phyloP scores from a whole-genome alignment of 2,888 invertebrate genomes.

The Acronicta aceris region DNA sequence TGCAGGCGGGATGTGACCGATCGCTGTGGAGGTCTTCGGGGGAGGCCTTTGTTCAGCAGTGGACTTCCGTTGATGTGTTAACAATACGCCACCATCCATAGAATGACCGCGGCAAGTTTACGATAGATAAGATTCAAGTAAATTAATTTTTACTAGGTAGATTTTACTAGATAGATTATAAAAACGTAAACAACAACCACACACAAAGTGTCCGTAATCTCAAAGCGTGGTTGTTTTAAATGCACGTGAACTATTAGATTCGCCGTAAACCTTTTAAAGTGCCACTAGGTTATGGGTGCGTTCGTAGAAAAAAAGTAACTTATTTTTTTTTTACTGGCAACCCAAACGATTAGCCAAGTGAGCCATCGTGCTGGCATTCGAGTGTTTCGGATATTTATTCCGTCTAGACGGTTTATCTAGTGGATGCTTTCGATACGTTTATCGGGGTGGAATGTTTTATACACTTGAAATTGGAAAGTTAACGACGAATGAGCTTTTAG shows the following conservation, averaged over 20 bases:
- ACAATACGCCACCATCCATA: too few relatives aligned
- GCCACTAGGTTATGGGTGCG: conserved; percentile 77
- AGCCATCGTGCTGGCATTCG: conserved; percentile 86
- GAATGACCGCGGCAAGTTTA: too few relatives aligned
- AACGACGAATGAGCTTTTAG: conserved; percentile 68
- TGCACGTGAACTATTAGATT: conserved; percentile 81
- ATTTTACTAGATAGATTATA: conserved; percentile 1
- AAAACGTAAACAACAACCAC: conserved; percentile 62
- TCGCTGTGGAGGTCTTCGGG: too few relatives aligned
- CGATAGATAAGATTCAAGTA: conserved; percentile 27
- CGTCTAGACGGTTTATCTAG: conserved; percentile 87
- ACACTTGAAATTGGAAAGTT: conserved; percentile 77
- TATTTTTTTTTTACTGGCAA: conserved; percentile 74
- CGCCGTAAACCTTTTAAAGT: conserved; percentile 84
- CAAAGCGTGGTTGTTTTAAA: conserved; percentile 72
- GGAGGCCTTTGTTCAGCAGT: too few relatives aligned
- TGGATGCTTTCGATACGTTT: conserved; percentile 78
- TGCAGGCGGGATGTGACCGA: too few relatives aligned
- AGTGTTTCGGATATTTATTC: conserved; percentile 85
- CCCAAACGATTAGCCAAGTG: conserved; percentile 86
- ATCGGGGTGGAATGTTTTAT: conserved; percentile 84
- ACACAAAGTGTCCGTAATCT: conserved; percentile 72
- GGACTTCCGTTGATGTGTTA: too few relatives aligned
- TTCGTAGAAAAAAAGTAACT: conserved; percentile 69
- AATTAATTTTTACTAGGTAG: conserved; percentile 19